A percentile compares a stretch with the other conserved stretches of the same genome.
These are phyloP conservation scores for Pyxicephalus adspersus DNA, from an alignment of 2,113 vertebrate genomes.

Conservation along the genomic window DNA sequence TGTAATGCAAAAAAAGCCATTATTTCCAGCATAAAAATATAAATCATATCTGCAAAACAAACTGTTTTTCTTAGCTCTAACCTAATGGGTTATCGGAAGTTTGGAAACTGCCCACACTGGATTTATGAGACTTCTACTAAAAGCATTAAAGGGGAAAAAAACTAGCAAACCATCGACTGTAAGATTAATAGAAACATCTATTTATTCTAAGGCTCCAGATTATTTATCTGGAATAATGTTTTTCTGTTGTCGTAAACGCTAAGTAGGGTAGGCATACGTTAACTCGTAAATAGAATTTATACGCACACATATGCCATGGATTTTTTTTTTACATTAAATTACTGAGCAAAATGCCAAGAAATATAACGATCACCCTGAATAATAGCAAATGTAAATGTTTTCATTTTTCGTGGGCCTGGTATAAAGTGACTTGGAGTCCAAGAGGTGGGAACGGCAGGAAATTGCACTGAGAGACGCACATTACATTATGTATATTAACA, in stretches of 20 bases:
- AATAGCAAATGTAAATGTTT: neutral
- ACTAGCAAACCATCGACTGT: neutral
- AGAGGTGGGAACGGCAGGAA: neutral
- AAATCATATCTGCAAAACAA: slow-evolving; percentile 29
- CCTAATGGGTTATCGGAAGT: slow-evolving; percentile 44
- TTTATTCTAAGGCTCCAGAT: slow-evolving; percentile 24
- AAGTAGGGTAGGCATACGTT: slow-evolving; percentile 8
- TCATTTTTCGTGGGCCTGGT: neutral
- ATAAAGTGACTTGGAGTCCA: slow-evolving; percentile 17
- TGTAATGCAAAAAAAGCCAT: neutral
- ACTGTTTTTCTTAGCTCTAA: slow-evolving; percentile 22
- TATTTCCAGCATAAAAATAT: neutral
- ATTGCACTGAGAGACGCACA: slow-evolving; percentile 12
- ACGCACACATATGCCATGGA: slow-evolving; percentile 3
- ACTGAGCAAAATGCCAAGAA: slow-evolving; percentile 3
- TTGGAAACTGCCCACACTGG: slow-evolving; percentile 33
- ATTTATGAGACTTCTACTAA: slow-evolving; percentile 42
- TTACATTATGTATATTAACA: slow-evolving; percentile 17
- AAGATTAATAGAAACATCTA: slow-evolving; percentile 27
- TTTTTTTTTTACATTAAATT: slow-evolving; percentile 11
- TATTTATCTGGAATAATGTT: slow-evolving; percentile 32
- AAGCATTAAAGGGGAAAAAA: slow-evolving; percentile 33
- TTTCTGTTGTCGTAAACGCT: slow-evolving; percentile 8
- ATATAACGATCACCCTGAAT: neutral
- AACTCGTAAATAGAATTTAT: slow-evolving; percentile 33